Evolutionary conservation across 1,140 invertebrate species (phyloP), one percentile per base, ranked within the genome.

Genomic region (Gryllus bimaculatus): DNA sequence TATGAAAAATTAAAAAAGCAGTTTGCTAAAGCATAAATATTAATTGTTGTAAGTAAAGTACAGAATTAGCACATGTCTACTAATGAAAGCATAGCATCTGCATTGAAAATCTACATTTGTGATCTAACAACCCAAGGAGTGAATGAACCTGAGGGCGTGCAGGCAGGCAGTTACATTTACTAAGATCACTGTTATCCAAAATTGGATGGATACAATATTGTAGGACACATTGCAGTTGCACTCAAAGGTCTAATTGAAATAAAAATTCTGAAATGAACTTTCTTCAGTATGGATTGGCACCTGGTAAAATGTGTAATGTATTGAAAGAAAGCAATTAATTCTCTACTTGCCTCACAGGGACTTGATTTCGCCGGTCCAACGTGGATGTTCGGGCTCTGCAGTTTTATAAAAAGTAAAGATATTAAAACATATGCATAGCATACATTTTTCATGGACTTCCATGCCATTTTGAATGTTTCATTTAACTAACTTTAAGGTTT

Each of bases 271-370:
- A 66, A 66, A 66, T 66, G 54, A 66, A 18, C 10, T 66, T 66
- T 13, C 18, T 18, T 66, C 10, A 66, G 26, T 39, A 39, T 39
- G 26, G 26, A 39, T 39, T 39, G 54, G 54, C 54, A 66, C 10
- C 54, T 66, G 54, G 54, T 66, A 66, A 66, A 66, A 66, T 66
- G 18, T 66, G 10, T 66, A 18, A 13, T 66, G 10, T 18, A 66
- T 10, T 66, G 10, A 66, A 66, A 66, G 54, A 10, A 66, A 66
- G 10, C 18, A 18, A 10, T 66, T 10, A 13, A 13, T 66, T 73
- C 18, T 73, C 77, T 80, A 80, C 80, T 80, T 80, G 80, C 80
- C 80, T 80, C 80, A 78, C 80, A 75, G 73, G 79, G 73, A 49
- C 75, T 78, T 80, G 80, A 73, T 80, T 78, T 80, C 75, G 73